Conservation (phyloP, 2,797 vertebrate genomes). For the Myiotriccus ornatus region DNA sequence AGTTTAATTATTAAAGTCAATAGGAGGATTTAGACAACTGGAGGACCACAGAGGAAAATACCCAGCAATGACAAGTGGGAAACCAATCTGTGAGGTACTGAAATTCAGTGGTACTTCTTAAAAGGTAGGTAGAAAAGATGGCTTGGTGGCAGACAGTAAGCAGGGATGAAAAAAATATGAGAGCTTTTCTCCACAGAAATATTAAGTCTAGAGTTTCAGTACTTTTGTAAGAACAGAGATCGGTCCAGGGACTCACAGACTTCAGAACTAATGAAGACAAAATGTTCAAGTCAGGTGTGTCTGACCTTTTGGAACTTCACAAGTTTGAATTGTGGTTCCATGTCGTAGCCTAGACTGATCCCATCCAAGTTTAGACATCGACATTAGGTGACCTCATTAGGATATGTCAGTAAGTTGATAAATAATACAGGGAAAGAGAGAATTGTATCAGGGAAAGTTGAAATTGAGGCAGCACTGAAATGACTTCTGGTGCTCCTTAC, state of each 20-base stretch:
- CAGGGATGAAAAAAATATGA: not conserved
- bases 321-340: not conserved
- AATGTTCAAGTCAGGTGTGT: not conserved
- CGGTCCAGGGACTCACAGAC: not conserved
- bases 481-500: not conserved
- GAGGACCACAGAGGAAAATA: not conserved
- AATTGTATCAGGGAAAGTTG: not conserved
- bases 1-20: not conserved
- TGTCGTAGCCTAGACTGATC: not conserved
- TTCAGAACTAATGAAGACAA: constrained; percentile 23
- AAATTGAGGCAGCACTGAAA: not conserved
- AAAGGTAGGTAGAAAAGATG: not conserved
- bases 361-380: not conserved
- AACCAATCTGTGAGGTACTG: not conserved
- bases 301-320: not conserved
- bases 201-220: not conserved
- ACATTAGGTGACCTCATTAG: not conserved
- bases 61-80: not conserved
- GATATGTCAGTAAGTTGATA: not conserved
- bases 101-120: not conserved
- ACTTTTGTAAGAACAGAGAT: not conserved
- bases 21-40: not conserved
- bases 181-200: not conserved
- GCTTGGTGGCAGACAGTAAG: not conserved
- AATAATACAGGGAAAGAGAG: not conserved